Percentiles rank a stretch among this genome's conserved stretches.
These are phyloP conservation scores for Xanthia togata DNA, from an alignment of 2,888 invertebrate genomes.

Conservation along the genomic window DNA sequence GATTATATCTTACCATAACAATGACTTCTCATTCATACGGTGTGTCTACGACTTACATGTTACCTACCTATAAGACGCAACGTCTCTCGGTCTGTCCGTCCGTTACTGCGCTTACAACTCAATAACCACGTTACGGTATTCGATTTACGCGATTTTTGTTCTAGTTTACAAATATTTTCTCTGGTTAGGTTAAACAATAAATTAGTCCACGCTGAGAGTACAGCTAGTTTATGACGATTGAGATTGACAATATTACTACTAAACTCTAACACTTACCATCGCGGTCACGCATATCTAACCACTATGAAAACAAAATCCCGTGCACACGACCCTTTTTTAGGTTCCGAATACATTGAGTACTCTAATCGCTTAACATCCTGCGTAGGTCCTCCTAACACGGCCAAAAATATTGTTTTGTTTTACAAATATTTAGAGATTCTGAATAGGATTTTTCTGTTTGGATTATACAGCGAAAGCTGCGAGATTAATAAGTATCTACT, in stretches of 20 bases:
- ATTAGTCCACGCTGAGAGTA: conserved; percentile 1
- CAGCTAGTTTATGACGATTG: conserved; percentile 18
- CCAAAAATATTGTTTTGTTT: neutral
- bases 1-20: conserved; percentile 34
- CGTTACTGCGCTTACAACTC: conserved; percentile 40
- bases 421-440: neutral
- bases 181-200: conserved; percentile 21
- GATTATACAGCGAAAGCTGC: neutral
- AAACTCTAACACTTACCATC: neutral
- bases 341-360: neutral
- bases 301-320: too few relatives aligned
- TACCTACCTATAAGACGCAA: conserved; percentile 4
- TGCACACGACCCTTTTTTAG: too few relatives aligned
- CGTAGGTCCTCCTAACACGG: neutral
- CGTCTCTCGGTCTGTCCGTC: conserved; percentile 25
- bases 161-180: conserved; percentile 39
- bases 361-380: conserved; percentile 6
- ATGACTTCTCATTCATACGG: conserved; percentile 15
- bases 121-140: conserved; percentile 45
- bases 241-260: neutral
- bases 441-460: neutral
- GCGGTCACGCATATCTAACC: too few relatives aligned
- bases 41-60: conserved; percentile 18
- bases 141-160: conserved; percentile 52
- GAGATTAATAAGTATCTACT: neutral